Evolutionary conservation across 2,888 invertebrate species (phyloP), one percentile per base, ranked within the genome.

Genomic region (Philhelius pedissequus): DNA sequence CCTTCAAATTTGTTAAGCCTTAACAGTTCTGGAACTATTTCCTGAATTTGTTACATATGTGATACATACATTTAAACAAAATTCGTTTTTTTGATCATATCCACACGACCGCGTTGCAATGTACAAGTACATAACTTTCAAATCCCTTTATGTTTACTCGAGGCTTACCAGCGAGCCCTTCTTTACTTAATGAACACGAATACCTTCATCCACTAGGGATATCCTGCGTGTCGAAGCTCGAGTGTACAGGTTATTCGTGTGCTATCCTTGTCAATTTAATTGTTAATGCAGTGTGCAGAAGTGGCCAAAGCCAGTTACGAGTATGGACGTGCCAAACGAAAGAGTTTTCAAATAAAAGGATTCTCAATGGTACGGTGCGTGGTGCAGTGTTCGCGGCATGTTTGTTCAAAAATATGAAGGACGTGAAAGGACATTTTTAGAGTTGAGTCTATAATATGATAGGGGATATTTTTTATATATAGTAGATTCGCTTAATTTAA

Each of bases 271-370:
- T 45, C 30, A 64, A 45, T 32, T n/a, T 64, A 32, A 64, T 30
- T 64, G 45, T 22, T 64, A 27, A 64, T 64, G 45, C 30, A 20
- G 48, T 30, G 20, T 64, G n/a, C 32, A n/a, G 6, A 64, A 48
- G 45, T 32, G 45, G 64, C 27, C 45, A 20, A 64, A 64, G 32
- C 45, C 43, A 64, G 64, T 48, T n/a, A n/a, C n/a, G n/a, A n/a
- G n/a, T 48, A 45, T 64, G 64, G 30, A 64, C 64, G 64, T 64
- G 64, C 45, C 27, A 48, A 64, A 48, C 20, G 43, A 30, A 27
- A 45, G 20, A 62, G 25, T 30, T 27, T 30, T 20, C 13, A 64
- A 13, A 45, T 30, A 48, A 64, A 64, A 45, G 45, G 30, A n/a
- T 64, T 48, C 32, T 48, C n/a, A n/a, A n/a, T n/a, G n/a, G n/a